phyloP scores from a whole-genome alignment of 53 echinoderm and acorn worm genomes.

The Glandiceps talaboti region DNA sequence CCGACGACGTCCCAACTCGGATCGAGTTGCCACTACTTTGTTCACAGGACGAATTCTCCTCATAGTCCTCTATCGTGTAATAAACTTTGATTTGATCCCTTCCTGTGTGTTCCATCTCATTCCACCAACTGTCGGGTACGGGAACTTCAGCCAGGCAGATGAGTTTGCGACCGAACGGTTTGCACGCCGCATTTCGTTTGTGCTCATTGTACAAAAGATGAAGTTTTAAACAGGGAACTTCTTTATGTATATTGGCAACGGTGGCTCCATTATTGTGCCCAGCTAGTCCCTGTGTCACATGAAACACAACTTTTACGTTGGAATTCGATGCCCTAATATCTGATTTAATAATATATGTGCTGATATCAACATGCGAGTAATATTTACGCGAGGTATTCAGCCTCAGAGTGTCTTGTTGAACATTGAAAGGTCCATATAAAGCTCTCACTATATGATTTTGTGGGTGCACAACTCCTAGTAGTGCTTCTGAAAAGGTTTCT shows the following conservation, averaged over 20 bases:
- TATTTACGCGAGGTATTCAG: not conserved
- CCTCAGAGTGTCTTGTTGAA: not conserved
- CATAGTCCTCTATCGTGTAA: not conserved
- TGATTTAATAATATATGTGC: not conserved
- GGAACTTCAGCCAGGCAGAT: conserved; percentile 33
- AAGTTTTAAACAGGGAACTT: conserved; percentile 29
- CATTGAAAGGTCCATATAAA: not conserved
- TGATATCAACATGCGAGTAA: not conserved
- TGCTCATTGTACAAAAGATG: conserved; percentile 11
- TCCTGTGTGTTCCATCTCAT: not conserved
- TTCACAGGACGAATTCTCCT: not conserved
- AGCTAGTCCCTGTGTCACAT: not conserved
- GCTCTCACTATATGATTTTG: not conserved
- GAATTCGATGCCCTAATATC: not conserved
- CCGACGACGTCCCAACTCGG: not conserved
- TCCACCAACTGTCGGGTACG: conserved; percentile 32
- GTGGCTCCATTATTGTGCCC: not conserved
- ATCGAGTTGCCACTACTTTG: not conserved
- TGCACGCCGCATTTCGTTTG: conserved; percentile 20
- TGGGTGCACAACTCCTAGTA: not conserved
- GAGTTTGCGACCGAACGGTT: conserved; percentile 14
- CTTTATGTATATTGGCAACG: not conserved
- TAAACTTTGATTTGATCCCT: not conserved
- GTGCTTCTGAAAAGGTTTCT: not conserved
- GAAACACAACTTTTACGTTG: not conserved